A percentile compares a stretch with the other conserved stretches of the same genome.
phyloP scores from a whole-genome alignment of 1,140 invertebrate genomes.

The Drosophila athabasca region DNA sequence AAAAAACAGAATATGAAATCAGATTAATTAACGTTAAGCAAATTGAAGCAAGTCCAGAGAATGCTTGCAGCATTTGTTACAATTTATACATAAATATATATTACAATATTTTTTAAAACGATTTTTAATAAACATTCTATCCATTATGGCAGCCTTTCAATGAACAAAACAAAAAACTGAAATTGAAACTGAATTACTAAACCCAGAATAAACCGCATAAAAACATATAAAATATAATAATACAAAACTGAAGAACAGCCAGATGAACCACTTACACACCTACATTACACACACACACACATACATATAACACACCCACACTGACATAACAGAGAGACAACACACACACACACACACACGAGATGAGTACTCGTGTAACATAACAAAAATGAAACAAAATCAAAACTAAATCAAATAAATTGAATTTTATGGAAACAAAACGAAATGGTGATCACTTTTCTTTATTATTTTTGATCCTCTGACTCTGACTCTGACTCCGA shows the following conservation, averaged over 20 bases:
- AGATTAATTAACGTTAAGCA: constrained; percentile 71
- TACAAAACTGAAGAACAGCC: constrained; percentile 49
- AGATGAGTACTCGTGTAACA: constrained; percentile 21
- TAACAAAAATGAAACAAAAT: constrained; percentile 29
- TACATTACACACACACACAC: constrained; percentile 32
- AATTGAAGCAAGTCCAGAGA: constrained; percentile 59
- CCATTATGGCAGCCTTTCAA: constrained; percentile 72
- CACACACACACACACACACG: constrained; percentile 29
- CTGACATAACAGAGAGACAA: constrained; percentile 8
- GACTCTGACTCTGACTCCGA: too few species aligned
- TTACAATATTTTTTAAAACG: constrained; percentile 67
- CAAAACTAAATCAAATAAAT: constrained; percentile 67
- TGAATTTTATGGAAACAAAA: constrained; percentile 74
- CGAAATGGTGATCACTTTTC: constrained; percentile 67
- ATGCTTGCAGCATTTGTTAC: constrained; percentile 76
- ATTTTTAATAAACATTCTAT: constrained; percentile 80
- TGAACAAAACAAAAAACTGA: constrained; percentile 37
- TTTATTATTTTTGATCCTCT: constrained; percentile 66
- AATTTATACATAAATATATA: constrained; percentile 70
- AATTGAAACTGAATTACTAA: constrained; percentile 36
- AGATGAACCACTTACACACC: constrained; percentile 25
- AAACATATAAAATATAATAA: constrained; percentile 14
- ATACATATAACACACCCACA: constrained; percentile 8
- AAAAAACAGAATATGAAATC: too few species aligned
- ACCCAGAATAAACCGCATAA: constrained; percentile 30